Percentiles rank a stretch among this genome's conserved stretches.
Evolutionary conservation across 1,140 invertebrate species (phyloP).

Genomic region (Penaeus vannamei): DNA sequence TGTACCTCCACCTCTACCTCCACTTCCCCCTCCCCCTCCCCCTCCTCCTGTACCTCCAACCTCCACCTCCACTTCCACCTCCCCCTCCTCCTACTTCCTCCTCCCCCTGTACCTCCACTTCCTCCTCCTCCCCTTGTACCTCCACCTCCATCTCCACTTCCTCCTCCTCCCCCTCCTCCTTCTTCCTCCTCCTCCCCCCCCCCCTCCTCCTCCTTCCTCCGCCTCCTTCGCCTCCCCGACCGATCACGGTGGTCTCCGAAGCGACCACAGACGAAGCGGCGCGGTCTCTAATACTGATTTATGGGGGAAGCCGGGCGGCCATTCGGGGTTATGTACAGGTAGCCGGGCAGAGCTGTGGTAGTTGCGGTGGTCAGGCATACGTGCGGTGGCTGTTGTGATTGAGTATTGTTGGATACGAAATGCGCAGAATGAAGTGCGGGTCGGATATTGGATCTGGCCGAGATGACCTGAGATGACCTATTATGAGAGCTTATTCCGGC

Average conservation of each 20-base stretch:
- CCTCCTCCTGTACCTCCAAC: background rate
- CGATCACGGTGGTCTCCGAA: slow-evolving; percentile 41
- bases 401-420: background rate
- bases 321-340: slow-evolving; percentile 38
- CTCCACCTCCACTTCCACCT: background rate
- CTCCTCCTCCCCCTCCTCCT: background rate
- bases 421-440: too few relatives aligned
- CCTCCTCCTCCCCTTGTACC: background rate
- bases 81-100: background rate
- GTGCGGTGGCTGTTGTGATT: background rate
- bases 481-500: too few relatives aligned
- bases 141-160: background rate
- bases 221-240: background rate
- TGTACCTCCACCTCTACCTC: background rate
- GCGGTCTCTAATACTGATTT: slow-evolving; percentile 56
- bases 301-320: slow-evolving; percentile 29
- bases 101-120: background rate
- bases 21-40: background rate
- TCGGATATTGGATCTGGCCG: too few relatives aligned
- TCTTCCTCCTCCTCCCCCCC: background rate
- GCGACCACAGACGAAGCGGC: slow-evolving; percentile 41
- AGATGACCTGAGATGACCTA: too few relatives aligned
- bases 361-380: slow-evolving; percentile 13
- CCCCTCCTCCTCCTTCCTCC: background rate
- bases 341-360: slow-evolving; percentile 9